phyloP scores from a whole-genome alignment of 2,113 vertebrate species.

The Atrichornis clamosus region DNA sequence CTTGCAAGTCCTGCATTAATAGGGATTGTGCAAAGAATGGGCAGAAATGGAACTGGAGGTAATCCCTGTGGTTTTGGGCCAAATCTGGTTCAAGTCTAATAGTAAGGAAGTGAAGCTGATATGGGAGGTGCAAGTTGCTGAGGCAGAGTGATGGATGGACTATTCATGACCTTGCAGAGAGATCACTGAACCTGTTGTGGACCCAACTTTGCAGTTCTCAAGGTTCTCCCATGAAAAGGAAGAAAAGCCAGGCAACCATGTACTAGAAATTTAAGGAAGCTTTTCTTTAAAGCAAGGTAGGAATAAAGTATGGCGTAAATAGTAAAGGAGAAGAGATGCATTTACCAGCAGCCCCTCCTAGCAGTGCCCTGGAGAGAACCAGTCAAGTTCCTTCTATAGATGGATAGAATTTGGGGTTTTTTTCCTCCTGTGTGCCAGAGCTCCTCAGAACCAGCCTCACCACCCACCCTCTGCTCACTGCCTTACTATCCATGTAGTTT shows the following conservation, averaged over 20 bases:
- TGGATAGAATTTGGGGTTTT: not conserved
- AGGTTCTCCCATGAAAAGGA: not conserved
- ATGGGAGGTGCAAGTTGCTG: not conserved
- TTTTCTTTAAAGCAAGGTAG: not conserved
- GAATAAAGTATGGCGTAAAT: not conserved
- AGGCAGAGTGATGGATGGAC: not conserved
- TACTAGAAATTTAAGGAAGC: not conserved
- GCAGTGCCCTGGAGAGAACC: not conserved
- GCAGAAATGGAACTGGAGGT: not conserved
- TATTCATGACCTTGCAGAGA: not conserved
- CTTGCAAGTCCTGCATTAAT: not conserved
- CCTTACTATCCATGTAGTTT: not conserved
- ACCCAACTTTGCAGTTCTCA: fast-evolving
- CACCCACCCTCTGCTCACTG: not conserved
- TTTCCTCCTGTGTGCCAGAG: not conserved
- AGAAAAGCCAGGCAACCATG: not conserved
- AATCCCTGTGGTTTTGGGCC: not conserved
- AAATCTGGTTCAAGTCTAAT: not conserved
- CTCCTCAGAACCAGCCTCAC: not conserved
- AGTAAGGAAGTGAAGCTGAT: not conserved
- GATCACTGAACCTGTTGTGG: fast-evolving
- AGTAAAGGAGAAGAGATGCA: not conserved
- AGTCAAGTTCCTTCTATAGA: not conserved
- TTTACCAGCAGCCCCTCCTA: not conserved
- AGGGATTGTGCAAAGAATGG: not conserved